Percentiles rank a stretch among this genome's conserved stretches.
phyloP scores from a whole-genome alignment of 2,888 invertebrate species.

The Holacanthella duospinosa region DNA sequence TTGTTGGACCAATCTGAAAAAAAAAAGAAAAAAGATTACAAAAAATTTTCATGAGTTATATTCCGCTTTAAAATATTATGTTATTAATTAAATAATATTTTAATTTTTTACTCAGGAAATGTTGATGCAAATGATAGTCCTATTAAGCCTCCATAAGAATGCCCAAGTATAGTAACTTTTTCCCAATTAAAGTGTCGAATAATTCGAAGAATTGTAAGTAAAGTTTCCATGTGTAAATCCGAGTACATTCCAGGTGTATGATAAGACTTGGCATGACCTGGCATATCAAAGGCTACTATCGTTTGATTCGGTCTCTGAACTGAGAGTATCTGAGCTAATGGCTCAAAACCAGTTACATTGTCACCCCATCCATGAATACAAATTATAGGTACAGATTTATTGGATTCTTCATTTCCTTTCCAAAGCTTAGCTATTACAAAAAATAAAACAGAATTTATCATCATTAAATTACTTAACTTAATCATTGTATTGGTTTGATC shows the following conservation, averaged over 20 bases:
- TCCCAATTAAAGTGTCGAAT: conserved; percentile 27
- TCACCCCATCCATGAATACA: conserved; percentile 31
- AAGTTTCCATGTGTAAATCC: conserved; percentile 21
- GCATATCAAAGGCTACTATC: conserved; percentile 22
- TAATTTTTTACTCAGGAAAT: conserved; percentile 26
- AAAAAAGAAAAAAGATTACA: not conserved
- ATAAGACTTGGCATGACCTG: conserved; percentile 31
- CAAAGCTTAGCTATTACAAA: conserved; percentile 15
- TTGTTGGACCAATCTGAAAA: conserved; percentile 18
- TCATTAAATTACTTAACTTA: too few species aligned
- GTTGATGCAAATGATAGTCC: conserved; percentile 22
- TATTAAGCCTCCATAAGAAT: conserved; percentile 29
- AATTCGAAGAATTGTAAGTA: conserved; percentile 22
- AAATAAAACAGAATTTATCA: not conserved
- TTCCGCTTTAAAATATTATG: too few species aligned
- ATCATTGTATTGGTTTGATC: not conserved
- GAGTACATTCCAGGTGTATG: conserved; percentile 16
- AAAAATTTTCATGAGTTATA: not conserved
- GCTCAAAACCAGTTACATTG: conserved; percentile 29
- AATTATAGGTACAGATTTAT: conserved; percentile 20
- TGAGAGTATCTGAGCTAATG: conserved; percentile 15
- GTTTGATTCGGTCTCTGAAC: conserved; percentile 22
- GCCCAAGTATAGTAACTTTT: conserved; percentile 28
- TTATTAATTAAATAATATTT: not conserved
- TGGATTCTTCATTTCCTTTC: conserved; percentile 11